phyloP scores from a whole-genome alignment of 2,888 invertebrate genomes.

The Drosophila lacicola region DNA sequence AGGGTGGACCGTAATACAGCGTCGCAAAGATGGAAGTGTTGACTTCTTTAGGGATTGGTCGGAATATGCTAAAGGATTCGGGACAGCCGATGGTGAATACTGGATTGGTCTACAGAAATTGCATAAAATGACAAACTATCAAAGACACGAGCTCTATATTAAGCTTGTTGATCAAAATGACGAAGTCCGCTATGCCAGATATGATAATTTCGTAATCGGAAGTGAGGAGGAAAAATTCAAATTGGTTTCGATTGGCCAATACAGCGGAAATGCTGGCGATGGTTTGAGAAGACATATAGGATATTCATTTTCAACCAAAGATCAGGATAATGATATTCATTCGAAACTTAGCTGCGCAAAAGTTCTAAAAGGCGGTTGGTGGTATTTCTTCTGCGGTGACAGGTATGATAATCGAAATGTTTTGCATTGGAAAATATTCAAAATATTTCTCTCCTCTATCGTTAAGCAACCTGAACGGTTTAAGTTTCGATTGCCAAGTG shows the following conservation, averaged over 20 bases:
- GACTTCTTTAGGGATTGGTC: background rate
- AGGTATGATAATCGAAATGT: too few relatives aligned
- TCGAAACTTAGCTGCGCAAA: too few relatives aligned
- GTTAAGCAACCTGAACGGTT: slow-evolving; percentile 8
- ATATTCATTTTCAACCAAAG: background rate
- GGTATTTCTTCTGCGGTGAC: too few relatives aligned
- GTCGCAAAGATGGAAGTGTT: background rate
- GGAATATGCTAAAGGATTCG: background rate
- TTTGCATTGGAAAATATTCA: background rate
- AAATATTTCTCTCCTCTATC: background rate
- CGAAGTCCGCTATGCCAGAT: too few relatives aligned
- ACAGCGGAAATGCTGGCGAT: background rate
- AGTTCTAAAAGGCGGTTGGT: too few relatives aligned
- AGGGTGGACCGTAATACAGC: background rate
- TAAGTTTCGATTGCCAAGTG: background rate
- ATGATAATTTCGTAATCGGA: too few relatives aligned
- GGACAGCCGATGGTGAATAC: background rate
- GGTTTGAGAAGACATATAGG: background rate
- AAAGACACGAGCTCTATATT: background rate
- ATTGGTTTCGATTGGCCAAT: background rate
- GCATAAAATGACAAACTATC: background rate
- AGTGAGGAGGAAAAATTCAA: background rate
- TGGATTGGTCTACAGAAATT: background rate
- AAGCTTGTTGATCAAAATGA: background rate
- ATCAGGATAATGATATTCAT: background rate